These are phyloP conservation scores for Siniperca chuatsi DNA, from an alignment of 2,113 vertebrate species.

Conservation along the genomic window DNA sequence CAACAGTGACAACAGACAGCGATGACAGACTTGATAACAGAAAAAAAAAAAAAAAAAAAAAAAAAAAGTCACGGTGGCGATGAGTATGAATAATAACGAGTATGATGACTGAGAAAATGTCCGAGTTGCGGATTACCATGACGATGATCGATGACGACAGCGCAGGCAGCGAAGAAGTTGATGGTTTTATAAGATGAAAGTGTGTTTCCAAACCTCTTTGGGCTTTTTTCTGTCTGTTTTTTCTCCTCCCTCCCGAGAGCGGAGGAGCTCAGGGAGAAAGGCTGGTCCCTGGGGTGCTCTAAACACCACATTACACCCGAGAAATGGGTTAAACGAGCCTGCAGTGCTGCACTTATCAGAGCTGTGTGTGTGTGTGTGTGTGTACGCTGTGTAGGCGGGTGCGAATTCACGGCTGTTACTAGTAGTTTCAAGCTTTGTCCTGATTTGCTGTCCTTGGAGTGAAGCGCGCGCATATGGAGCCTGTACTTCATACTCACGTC, in stretches of 20 bases:
- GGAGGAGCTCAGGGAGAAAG: neutral
- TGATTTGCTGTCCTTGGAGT: neutral
- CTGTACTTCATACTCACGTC: neutral
- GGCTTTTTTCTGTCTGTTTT: neutral
- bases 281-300: conserved; percentile 36
- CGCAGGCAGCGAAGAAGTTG: neutral
- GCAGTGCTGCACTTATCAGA: conserved; percentile 21
- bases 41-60: no score
- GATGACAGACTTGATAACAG: neutral
- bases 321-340: conserved; percentile 50
- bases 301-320: conserved; percentile 54
- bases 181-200: conserved; percentile 1
- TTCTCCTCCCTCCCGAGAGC: conserved; percentile 22
- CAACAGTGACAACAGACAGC: neutral
- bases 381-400: conserved; percentile 5
- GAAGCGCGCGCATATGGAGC: neutral
- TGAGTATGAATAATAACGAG: neutral
- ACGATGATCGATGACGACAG: neutral
- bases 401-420: conserved; percentile 28
- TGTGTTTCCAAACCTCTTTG: conserved; percentile 12
- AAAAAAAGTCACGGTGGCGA: neutral
- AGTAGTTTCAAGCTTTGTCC: conserved; percentile 36
- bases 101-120: neutral
- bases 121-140: neutral
- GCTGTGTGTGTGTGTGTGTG: neutral